A percentile compares a stretch with the other conserved stretches of the same genome.
Conservation (phyloP, 2,797 vertebrate genomes). For the Cephalopachus bancanus region DNA sequence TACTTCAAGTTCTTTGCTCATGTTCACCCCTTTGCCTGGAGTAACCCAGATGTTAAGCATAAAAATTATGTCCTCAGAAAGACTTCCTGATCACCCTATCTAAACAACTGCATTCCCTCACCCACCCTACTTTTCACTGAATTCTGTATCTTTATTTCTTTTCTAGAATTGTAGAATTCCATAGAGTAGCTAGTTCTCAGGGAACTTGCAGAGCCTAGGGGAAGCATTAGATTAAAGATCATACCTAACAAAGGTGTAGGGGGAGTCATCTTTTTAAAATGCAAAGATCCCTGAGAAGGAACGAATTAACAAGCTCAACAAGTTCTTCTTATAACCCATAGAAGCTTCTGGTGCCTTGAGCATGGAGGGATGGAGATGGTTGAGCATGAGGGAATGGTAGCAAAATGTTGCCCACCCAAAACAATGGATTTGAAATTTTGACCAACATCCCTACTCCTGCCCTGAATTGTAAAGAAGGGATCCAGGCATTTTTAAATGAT, state of each 20-base stretch:
- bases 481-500: not conserved
- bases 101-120: not conserved
- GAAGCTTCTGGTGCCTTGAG: slow-evolving; percentile 14
- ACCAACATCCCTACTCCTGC: not conserved
- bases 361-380: not conserved
- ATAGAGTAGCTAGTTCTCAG: not conserved
- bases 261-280: not conserved
- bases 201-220: not conserved
- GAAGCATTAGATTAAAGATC: not conserved
- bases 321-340: not conserved
- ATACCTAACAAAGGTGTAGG: not conserved
- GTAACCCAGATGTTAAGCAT: not conserved
- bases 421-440: not conserved
- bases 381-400: not conserved
- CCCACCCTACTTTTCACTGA: not conserved
- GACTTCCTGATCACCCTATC: not conserved
- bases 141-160: not conserved
- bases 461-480: not conserved
- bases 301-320: not conserved
- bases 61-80: not conserved
- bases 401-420: not conserved
- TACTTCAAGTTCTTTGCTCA: not conserved
- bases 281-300: not conserved
- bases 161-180: not conserved
- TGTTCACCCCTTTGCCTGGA: not conserved